Evolutionary conservation across 2,113 vertebrate species (phyloP), one percentile per base, ranked within the genome.

Genomic region (Struthio camelus): DNA sequence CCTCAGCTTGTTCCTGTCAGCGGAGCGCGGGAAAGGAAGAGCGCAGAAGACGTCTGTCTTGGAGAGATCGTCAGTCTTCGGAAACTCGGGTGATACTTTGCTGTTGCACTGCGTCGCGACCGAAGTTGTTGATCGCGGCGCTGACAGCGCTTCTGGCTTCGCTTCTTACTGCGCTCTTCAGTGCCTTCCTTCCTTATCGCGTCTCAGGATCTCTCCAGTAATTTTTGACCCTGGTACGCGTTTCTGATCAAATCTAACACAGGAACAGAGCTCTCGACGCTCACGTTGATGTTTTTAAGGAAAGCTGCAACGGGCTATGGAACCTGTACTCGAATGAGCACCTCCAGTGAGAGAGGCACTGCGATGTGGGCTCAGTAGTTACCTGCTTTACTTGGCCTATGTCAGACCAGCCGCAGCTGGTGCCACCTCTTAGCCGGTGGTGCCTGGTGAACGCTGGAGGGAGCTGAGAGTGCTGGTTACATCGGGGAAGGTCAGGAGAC

Each of bases 331-430:
- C 14, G 6, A 48, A 56, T 56, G 24, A 40, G 13, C 44, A n/a
- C 66, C 13, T 6, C 11, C 5, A 24, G 5, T 14, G 59, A 32
- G 22, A 56, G n/a, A 42, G 59, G 50, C 80, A 6, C 24, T n/a
- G 25, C 0, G 3, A 3, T 22, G 27, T 14, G 16, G 6, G 7
- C 71, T 82, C n/a, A 11, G 1, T 38, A n/a, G 18, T 42, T 58
- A 10, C n/a, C 77, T 30, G 7, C 54, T 78, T 1, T 23, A 3
- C 44, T 69, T 69, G 15, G 28, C 61, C 77, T 30, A 30, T 20
- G 11, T 40, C 46, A 66, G 32, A 46, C n/a, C 8, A 44, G n/a
- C 7, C 22, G 3, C 0, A 1, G 18, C 67, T 44, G 6, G 20
- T 62, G 17, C 22, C 44, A 66, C 22, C 22, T 73, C 44, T 51